Percentiles rank a stretch among this genome's conserved stretches.
Evolutionary conservation across 2,888 invertebrate species (phyloP).

Genomic region (Platerodrilus igneus): DNA sequence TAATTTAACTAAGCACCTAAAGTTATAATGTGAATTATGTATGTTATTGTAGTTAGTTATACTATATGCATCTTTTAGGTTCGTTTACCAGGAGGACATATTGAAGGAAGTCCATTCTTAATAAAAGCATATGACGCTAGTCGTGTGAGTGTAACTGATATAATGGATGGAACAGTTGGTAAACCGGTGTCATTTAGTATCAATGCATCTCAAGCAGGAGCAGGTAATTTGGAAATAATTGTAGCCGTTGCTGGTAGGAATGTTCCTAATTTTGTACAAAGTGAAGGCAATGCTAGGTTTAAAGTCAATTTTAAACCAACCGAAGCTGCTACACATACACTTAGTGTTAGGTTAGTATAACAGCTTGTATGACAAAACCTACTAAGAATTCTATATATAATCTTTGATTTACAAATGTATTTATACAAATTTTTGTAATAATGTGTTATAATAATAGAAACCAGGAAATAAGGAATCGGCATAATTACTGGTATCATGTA

Average conservation of each 20-base stretch:
- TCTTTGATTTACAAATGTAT: too few species aligned
- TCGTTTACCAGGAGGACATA: conserved; percentile 66
- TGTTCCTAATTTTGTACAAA: conserved; percentile 96
- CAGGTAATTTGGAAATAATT: conserved; percentile 95
- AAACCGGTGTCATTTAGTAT: conserved; percentile 93
- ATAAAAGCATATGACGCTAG: conserved; percentile 95
- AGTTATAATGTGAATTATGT: too few species aligned
- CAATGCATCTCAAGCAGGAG: conserved; percentile 75
- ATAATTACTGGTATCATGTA: too few species aligned
- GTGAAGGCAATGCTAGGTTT: conserved; percentile 95
- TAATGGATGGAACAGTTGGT: conserved; percentile 84
- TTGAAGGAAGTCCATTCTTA: conserved; percentile 92
- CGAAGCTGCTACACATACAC: conserved; percentile 84
- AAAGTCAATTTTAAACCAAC: conserved; percentile 93
- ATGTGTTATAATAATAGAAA: too few species aligned
- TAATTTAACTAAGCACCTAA: too few species aligned
- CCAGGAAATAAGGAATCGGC: too few species aligned
- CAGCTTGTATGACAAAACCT: too few species aligned
- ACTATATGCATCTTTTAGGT: conserved; percentile 36
- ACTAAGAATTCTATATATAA: too few species aligned
- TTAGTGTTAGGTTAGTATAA: conserved; percentile 69
- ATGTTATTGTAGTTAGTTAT: too few species aligned
- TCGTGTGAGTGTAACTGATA: conserved; percentile 91
- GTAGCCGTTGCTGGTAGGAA: conserved; percentile 95
- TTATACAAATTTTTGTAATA: too few species aligned